Evolutionary conservation across 2,113 vertebrate genomes (phyloP), one percentile per base, ranked within the genome.

Genomic region (Zapus hudsonius): DNA sequence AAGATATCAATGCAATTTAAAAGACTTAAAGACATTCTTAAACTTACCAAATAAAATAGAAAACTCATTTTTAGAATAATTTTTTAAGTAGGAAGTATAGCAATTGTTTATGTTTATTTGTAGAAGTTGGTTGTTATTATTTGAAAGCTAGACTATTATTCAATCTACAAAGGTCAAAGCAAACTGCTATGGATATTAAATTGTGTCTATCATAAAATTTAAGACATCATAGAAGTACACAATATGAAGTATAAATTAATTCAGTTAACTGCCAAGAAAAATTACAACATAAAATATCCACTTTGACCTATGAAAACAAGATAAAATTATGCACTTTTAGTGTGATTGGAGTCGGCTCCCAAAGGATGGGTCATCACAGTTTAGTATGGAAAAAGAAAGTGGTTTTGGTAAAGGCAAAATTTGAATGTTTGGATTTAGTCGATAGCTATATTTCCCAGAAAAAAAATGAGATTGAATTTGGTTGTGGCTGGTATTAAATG

Each of bases 1-100:
- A 40, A 80, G 25, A 80, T 93, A 36, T 59, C 74, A 93, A 33
- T 84, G 70, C 33, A 80, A 85, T 84, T 96, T 81, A 31, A 91
- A 92, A 92, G 57, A 17, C 74, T 44, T 63, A 40, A 23, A 83
- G 76, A 97, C 87, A 93, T 97, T 96, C 90, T 97, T 95, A 79
- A 31, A 91, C 84, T 84, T 97, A 97, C 92, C 92, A 94, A 95
- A 95, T 47, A 69, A 73, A 64, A 72, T 57, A 91, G 84, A 89
- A 92, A 80, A 91, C 22, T 57, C 52, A 70, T 59, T 93, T 73
- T 95, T 15, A 61, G 90, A 61, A 52, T 38, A 36, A 13, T 44
- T 94, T 74, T 92, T 90, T 63, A n/a, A 75, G 83, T 80, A 42
- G 25, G 64, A 7, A 75, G 2, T 3, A 31, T 31, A 63, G 2